Conservation (phyloP, 1,140 invertebrate genomes). For the Acromyrmex heyeri region DNA sequence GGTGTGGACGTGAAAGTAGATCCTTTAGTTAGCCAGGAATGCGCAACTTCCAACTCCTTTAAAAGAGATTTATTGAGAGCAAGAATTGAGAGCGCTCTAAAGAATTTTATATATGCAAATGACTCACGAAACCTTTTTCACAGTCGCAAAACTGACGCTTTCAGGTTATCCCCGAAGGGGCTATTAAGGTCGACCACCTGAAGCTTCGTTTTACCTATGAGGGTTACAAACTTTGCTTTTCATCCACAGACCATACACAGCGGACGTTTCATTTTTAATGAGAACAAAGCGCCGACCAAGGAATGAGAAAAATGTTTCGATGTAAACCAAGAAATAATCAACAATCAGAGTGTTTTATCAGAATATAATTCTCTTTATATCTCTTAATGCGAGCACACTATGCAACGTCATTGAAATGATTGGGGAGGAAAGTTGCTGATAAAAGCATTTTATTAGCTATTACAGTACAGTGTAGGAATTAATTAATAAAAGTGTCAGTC, state of each 20-base stretch:
- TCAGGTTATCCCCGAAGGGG: neutral
- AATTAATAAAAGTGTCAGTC: neutral
- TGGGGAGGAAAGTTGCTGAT: neutral
- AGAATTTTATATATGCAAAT: conserved; percentile 15
- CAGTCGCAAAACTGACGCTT: neutral
- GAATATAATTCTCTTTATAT: conserved; percentile 34
- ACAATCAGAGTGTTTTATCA: conserved; percentile 12
- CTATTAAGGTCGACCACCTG: conserved; percentile 51
- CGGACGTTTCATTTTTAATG: conserved; percentile 29
- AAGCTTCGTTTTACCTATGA: conserved; percentile 25
- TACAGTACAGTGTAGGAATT: neutral
- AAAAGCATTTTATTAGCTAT: conserved; percentile 24
- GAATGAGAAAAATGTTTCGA: neutral
- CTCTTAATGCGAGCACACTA: neutral
- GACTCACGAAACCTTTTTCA: conserved; percentile 26
- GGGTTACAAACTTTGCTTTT: neutral
- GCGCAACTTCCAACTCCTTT: neutral
- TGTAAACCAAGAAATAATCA: neutral
- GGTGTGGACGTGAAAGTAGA: neutral
- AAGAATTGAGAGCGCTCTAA: neutral
- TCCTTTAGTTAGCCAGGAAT: neutral
- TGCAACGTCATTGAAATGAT: conserved; percentile 13
- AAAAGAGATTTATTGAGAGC: conserved; percentile 2
- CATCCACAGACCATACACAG: neutral
- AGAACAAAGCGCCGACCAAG: neutral